Evolutionary conservation across 2,797 vertebrate species (phyloP), one percentile per base, ranked within the genome.

Genomic region (Erpetoichthys calabaricus): DNA sequence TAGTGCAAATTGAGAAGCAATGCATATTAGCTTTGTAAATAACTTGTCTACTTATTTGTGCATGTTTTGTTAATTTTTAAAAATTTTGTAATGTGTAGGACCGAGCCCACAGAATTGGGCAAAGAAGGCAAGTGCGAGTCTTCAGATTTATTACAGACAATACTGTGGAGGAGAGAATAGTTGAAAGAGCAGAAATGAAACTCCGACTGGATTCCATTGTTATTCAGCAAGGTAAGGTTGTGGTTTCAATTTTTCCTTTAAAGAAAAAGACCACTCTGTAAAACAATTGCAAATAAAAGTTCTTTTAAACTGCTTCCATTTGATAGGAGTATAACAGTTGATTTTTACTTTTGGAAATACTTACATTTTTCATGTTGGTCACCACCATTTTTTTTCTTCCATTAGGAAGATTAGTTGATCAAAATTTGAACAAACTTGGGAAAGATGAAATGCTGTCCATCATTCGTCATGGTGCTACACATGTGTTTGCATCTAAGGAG

Each of bases 371-470:
- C 50, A 51, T 51, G 25, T 25, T 25, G 25, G 25, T 25, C 25
- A 25, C 2, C 25, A 25, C 25, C 25, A 42, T 50, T 45, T 54
- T 49, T 56, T 8, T 61, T 6, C 8, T 4, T 45, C 45, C 8
- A 45, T 56, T 69, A 98, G 96, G 95, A 64, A 83, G 96, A 63
- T 79, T 99, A 45, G 92, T 99, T 57, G 95, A 99, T 78, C 95
- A 97, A 56, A 96, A 89, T 61, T 77, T 92, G 59, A 98, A 94
- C 78, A 98, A 98, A 70, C 80, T 99, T 51, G 95, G 94, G 5
- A 98, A 99, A 70, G 96, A 99, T 54, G 96, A 99, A 75, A 99
- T 99, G 95, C 77, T 99, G 72, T 94, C 94, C 59, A 99, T 99
- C 82, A 99, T 99, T 68, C 84, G 95, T 53, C 96, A 99, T 2